These are phyloP conservation scores for Pterois miles DNA, from an alignment of 2,797 vertebrate genomes.

Conservation along the genomic window DNA sequence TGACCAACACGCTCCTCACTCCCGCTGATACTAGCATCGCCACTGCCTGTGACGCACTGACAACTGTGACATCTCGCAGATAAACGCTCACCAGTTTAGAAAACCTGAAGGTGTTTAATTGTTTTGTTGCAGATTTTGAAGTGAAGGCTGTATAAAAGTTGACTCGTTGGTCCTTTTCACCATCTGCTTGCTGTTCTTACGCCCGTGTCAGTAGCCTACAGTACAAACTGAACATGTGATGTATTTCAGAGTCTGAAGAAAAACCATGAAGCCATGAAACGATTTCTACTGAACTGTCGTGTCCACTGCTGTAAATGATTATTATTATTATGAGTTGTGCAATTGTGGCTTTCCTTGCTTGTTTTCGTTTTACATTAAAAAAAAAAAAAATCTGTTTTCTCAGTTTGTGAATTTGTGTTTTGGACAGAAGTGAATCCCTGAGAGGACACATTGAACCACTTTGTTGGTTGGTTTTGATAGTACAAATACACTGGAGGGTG, in stretches of 20 bases:
- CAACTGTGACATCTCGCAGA: constrained; percentile 4
- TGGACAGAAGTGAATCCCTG: constrained; percentile 10
- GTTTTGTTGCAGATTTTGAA: constrained; percentile 17
- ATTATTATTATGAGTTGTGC: constrained; percentile 63
- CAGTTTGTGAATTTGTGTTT: constrained; percentile 57
- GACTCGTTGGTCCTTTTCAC: constrained; percentile 51
- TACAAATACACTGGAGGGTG: constrained; percentile 6
- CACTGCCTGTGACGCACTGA: constrained; percentile 69
- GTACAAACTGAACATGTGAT: constrained; percentile 56
- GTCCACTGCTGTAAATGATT: constrained; percentile 70
- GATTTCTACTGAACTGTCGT: constrained; percentile 46
- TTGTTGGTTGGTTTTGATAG: constrained; percentile 17
- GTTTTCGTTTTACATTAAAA: constrained; percentile 32
- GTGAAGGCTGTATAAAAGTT: constrained; percentile 49
- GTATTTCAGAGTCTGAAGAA: constrained; percentile 52
- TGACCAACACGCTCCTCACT: constrained; percentile 66
- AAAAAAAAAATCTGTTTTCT: constrained; percentile 26
- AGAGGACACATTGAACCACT: constrained; percentile 7
- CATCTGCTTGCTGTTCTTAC: constrained; percentile 73
- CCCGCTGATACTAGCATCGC: constrained; percentile 58
- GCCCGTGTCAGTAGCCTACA: constrained; percentile 61
- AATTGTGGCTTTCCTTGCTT: constrained; percentile 65
- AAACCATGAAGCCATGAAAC: constrained; percentile 18
- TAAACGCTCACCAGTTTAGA: constrained; percentile 14
- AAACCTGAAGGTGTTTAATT: constrained; percentile 20